A percentile compares a stretch with the other conserved stretches of the same genome.
Evolutionary conservation across 2,888 invertebrate species (phyloP).

Genomic region (Dasysyrphus albostriatus): DNA sequence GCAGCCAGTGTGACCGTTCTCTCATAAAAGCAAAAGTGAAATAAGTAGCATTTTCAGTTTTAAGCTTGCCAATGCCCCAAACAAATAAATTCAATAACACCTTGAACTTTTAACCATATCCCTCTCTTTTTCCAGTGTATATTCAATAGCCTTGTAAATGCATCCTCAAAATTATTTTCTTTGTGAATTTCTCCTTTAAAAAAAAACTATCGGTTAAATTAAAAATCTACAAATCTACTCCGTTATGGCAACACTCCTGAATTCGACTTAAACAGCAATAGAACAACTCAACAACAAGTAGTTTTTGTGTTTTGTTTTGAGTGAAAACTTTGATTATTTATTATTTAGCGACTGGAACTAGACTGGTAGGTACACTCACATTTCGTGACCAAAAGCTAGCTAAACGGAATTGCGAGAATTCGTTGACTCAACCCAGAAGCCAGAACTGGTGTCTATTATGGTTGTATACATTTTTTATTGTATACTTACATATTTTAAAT

Average conservation of each 20-base stretch:
- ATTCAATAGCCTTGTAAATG: too few species aligned
- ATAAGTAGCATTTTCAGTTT: too few species aligned
- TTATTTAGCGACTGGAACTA: not conserved
- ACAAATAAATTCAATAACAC: too few species aligned
- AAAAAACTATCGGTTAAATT: too few species aligned
- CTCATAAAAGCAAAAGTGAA: too few species aligned
- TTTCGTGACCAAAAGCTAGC: not conserved
- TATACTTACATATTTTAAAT: not conserved
- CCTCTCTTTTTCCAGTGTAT: too few species aligned
- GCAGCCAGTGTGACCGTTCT: too few species aligned
- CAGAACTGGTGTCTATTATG: not conserved
- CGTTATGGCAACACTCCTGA: not conserved
- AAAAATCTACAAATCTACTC: not conserved
- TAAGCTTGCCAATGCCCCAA: too few species aligned
- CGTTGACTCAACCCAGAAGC: slow-evolving; percentile 19
- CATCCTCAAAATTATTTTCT: too few species aligned
- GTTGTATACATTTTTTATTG: not conserved
- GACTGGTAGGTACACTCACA: slow-evolving; percentile 1
- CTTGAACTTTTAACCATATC: too few species aligned
- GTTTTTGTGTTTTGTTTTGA: slow-evolving; percentile 1
- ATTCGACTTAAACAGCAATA: not conserved
- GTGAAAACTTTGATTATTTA: not conserved
- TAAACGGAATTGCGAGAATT: slow-evolving; percentile 18
- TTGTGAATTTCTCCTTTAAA: too few species aligned
- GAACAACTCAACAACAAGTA: slow-evolving; percentile 38